Conservation (phyloP, 64 coral and sea anemone genomes). For the Platygyra sinensis region DNA sequence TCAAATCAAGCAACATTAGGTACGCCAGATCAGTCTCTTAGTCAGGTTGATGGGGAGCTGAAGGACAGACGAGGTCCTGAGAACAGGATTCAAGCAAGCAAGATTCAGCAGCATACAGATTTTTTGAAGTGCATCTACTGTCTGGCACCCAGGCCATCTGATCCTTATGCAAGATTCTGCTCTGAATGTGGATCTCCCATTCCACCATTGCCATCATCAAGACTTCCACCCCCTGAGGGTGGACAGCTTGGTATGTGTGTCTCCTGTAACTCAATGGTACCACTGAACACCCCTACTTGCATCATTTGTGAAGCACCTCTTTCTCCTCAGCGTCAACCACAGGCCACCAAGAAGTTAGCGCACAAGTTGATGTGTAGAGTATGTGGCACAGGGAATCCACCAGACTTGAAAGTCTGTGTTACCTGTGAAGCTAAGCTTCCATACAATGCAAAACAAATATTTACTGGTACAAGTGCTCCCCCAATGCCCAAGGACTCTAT, state of each 20-base stretch:
- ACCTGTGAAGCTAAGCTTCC: constrained; percentile 88
- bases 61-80: constrained; percentile 45
- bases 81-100: constrained; percentile 64
- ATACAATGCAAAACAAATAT: constrained; percentile 84
- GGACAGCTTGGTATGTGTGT: constrained; percentile 90
- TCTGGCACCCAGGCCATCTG: constrained; percentile 88
- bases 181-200: constrained; percentile 91
- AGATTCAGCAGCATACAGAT: constrained; percentile 82
- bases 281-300: constrained; percentile 83
- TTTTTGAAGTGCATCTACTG: constrained; percentile 97
- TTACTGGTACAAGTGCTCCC: constrained; percentile 78
- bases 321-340: constrained; percentile 87
- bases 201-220: constrained; percentile 71
- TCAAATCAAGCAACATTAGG: constrained; percentile 69
- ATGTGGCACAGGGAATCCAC: constrained; percentile 93
- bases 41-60: constrained; percentile 49
- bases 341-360: constrained; percentile 84
- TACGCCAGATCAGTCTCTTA: constrained; percentile 47
- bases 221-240: constrained; percentile 85
- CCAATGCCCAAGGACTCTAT: constrained; percentile 76
- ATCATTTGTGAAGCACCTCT: constrained; percentile 91
- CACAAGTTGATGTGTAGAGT: constrained; percentile 81
- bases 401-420: constrained; percentile 87
- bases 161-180: constrained; percentile 92
- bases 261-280: constrained; percentile 96